Evolutionary conservation across 2,888 invertebrate genomes (phyloP).

Genomic region (Pecten maximus): DNA sequence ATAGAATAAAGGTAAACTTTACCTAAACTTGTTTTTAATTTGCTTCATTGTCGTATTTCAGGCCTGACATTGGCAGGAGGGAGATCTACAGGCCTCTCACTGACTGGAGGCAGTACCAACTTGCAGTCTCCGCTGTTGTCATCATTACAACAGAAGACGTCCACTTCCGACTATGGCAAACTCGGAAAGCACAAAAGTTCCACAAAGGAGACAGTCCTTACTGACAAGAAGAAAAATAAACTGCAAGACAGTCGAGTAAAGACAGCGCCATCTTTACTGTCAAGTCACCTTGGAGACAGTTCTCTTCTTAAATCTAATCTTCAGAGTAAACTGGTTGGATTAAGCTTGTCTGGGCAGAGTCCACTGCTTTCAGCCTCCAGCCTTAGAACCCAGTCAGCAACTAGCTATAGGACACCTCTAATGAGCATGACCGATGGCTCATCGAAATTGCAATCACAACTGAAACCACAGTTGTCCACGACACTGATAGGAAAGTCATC

Average conservation of each 20-base stretch:
- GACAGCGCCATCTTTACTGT: not conserved
- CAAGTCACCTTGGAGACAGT: not conserved
- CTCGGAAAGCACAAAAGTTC: not conserved
- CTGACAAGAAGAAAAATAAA: not conserved
- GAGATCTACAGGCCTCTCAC: not conserved
- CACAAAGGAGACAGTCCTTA: not conserved
- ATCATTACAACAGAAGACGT: not conserved
- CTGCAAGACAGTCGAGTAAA: not conserved
- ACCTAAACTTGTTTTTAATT: no score
- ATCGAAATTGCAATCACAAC: not conserved
- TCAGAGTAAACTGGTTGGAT: not conserved
- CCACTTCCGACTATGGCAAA: not conserved
- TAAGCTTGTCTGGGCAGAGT: not conserved
- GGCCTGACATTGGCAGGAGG: not conserved
- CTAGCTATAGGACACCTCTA: not conserved
- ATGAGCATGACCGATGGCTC: not conserved
- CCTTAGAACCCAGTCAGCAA: not conserved
- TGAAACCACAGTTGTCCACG: not conserved
- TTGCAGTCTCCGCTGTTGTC: not conserved
- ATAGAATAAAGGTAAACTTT: no score
- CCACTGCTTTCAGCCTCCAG: not conserved
- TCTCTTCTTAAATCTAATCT: not conserved
- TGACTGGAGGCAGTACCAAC: not conserved
- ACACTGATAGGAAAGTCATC: not conserved
- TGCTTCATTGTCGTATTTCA: no score